These are phyloP conservation scores for Lasioglossum villosulum DNA, from an alignment of 2,888 invertebrate genomes.

Conservation along the genomic window DNA sequence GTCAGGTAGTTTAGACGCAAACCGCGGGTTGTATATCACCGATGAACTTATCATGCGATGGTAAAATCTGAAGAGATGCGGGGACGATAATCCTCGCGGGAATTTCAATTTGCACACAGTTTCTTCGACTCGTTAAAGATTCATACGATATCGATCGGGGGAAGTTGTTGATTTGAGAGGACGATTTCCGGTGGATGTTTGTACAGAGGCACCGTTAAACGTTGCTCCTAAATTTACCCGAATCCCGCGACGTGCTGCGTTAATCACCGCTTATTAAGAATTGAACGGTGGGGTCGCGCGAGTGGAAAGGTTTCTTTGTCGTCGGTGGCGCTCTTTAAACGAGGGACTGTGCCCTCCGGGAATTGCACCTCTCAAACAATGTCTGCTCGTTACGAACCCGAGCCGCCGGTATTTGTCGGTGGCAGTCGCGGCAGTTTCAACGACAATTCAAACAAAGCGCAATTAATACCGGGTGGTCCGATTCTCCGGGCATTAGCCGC, in stretches of 20 bases:
- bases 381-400: constrained; percentile 73
- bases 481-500: constrained; percentile 49
- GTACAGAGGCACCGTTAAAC: neutral
- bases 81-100: neutral
- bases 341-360: constrained; percentile 11
- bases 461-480: constrained; percentile 70
- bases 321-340: constrained; percentile 38
- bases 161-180: neutral
- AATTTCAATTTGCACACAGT: neutral
- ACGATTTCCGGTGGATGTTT: neutral
- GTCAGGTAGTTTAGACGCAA: neutral
- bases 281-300: constrained; percentile 5
- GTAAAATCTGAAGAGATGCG: neutral
- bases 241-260: neutral
- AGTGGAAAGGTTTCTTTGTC: constrained; percentile 13
- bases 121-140: neutral
- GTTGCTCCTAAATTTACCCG: neutral
- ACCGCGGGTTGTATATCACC: neutral
- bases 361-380: constrained; percentile 71
- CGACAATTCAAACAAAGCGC: constrained; percentile 73
- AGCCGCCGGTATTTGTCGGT: constrained; percentile 63
- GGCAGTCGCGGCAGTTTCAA: constrained; percentile 48
- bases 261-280: constrained; percentile 40
- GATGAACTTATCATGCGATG: neutral
- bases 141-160: neutral